Percentiles rank a stretch among this genome's conserved stretches.
Evolutionary conservation across 1,140 invertebrate species (phyloP).

Genomic region (Drosophila triauraria): DNA sequence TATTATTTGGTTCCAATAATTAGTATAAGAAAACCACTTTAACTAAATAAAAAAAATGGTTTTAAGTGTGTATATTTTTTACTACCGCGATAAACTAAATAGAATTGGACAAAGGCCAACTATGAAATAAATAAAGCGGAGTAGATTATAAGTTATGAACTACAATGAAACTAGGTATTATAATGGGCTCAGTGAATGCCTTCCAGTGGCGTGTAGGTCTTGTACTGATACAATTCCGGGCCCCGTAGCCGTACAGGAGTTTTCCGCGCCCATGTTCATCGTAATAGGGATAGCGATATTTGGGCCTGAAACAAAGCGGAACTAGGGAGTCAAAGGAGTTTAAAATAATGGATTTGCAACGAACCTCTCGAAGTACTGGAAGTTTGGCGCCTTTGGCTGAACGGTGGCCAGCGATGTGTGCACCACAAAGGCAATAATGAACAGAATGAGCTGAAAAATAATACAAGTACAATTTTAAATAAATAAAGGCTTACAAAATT

Average conservation of each 20-base stretch:
- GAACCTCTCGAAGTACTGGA: slow-evolving; percentile 94
- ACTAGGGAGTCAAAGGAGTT: not conserved
- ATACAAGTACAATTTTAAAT: not conserved
- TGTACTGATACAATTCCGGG: slow-evolving; percentile 93
- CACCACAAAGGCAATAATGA: slow-evolving; percentile 51
- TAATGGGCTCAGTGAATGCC: slow-evolving; percentile 90
- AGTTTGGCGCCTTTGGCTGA: slow-evolving; percentile 92
- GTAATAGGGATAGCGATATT: slow-evolving; percentile 95
- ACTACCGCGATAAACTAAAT: not conserved
- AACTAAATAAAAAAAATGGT: not conserved
- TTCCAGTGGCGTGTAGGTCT: slow-evolving; percentile 93
- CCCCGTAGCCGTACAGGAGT: slow-evolving; percentile 95
- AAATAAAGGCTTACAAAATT: not conserved
- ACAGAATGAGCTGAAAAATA: slow-evolving; percentile 50
- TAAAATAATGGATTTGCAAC: not conserved
- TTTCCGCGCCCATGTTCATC: slow-evolving; percentile 94
- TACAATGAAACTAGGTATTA: slow-evolving; percentile 35
- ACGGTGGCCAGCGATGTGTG: slow-evolving; percentile 77
- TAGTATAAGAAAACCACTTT: not conserved
- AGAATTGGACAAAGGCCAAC: not conserved
- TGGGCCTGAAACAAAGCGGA: slow-evolving; percentile 87
- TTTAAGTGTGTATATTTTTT: not conserved
- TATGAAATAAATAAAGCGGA: slow-evolving; percentile 34
- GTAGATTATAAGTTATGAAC: slow-evolving; percentile 35
- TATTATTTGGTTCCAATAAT: not conserved